Conservation (phyloP, 2,888 invertebrate species). For the Cantharis flavilabris region DNA sequence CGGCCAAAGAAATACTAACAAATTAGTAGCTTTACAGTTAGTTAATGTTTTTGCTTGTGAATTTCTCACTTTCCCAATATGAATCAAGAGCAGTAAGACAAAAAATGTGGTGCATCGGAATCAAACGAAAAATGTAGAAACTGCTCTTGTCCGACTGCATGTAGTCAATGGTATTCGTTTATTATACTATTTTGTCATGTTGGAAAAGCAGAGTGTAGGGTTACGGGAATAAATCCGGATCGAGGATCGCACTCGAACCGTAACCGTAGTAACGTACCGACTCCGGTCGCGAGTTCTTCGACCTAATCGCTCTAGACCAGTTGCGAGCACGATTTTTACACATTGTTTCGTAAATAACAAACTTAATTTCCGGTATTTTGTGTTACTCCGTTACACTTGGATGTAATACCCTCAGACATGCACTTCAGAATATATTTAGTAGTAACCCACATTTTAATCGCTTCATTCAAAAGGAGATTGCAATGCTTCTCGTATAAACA, state of each 20-base stretch:
- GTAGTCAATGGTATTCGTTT: neutral
- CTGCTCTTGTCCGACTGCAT: neutral
- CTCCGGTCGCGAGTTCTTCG: constrained; percentile 36
- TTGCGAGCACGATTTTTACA: constrained; percentile 36
- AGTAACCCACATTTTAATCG: neutral
- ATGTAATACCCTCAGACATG: constrained; percentile 12
- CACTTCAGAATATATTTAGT: constrained; percentile 9
- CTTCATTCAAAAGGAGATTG: neutral
- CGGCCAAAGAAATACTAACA: neutral
- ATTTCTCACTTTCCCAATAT: neutral
- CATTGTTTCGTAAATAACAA: constrained; percentile 15
- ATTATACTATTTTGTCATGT: constrained; percentile 1
- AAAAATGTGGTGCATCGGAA: neutral
- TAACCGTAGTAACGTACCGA: constrained; percentile 23
- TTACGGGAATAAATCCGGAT: constrained; percentile 21
- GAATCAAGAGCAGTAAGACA: neutral
- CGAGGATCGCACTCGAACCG: constrained; percentile 5
- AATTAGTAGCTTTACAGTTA: neutral
- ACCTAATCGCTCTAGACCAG: constrained; percentile 39
- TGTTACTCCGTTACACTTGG: constrained; percentile 26
- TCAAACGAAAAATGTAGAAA: neutral
- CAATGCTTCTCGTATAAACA: neutral
- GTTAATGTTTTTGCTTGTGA: neutral
- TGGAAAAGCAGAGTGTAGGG: constrained; percentile 24
- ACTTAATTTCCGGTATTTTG: constrained; percentile 34